phyloP scores from a whole-genome alignment of 2,888 invertebrate genomes.

The Harpalus rubripes region DNA sequence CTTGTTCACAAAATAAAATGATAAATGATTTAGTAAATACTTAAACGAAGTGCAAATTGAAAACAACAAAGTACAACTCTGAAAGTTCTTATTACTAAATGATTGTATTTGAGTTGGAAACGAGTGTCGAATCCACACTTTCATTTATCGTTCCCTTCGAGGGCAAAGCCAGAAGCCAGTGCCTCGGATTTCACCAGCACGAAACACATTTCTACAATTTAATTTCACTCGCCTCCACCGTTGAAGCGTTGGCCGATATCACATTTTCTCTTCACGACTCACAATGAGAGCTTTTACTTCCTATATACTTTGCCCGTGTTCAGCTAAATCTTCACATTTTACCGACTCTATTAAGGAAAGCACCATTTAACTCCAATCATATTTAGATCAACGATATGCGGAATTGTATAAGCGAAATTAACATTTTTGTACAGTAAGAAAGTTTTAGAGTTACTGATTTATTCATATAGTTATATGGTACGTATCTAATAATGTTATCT shows the following conservation, averaged over 20 bases:
- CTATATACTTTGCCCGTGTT: constrained; percentile 23
- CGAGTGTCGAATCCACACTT: constrained; percentile 34
- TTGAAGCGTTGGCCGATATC: constrained; percentile 42
- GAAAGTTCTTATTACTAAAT: not conserved
- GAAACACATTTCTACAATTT: constrained; percentile 53
- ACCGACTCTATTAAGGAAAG: constrained; percentile 40
- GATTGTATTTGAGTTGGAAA: not conserved
- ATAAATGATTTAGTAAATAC: too few relatives aligned
- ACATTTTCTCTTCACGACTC: constrained; percentile 59
- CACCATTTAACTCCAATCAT: constrained; percentile 19
- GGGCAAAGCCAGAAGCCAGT: constrained; percentile 3
- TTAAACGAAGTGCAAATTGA: too few relatives aligned
- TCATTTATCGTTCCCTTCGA: constrained; percentile 56
- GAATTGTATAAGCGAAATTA: constrained; percentile 38
- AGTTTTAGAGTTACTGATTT: constrained; percentile 43
- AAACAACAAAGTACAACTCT: too few relatives aligned
- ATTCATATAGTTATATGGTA: constrained; percentile 45
- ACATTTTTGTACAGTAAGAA: constrained; percentile 21
- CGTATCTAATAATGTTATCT: constrained; percentile 49
- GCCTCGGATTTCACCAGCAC: constrained; percentile 48
- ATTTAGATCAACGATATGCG: constrained; percentile 49
- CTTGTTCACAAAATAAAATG: too few relatives aligned
- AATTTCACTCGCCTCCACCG: constrained; percentile 62
- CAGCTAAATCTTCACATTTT: constrained; percentile 48
- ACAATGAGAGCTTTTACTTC: constrained; percentile 62